Base-by-base conservation (phyloP, 2,113 vertebrate species). In the Lophius piscatorius region DNA sequence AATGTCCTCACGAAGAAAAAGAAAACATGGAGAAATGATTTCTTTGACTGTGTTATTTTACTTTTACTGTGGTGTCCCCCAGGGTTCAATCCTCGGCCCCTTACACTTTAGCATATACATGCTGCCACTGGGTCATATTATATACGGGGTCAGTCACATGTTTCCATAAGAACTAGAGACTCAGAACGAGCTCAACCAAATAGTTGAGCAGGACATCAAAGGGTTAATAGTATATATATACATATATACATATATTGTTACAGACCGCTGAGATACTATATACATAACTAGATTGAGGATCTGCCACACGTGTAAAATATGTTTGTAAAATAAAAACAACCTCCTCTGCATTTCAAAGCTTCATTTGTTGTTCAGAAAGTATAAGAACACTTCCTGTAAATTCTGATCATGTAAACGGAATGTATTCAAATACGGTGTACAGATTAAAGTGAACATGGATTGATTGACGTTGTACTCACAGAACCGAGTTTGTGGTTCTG, bases 381-480 rank as follows among this genome's bases (percentile, higher is more conserved):
- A 20, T 63, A 45, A 29, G 18, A 48, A 38, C 8, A 6, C 44
- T 60, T 65, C 34, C 13, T 56, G 39, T 60, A 35, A 56, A 58
- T 63, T 47, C 40, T 80, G 22, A 54, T 70, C 48, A 48, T 76
- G 47, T 63, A 78, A 70, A 60, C 18, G 45, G 48, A 54, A 70
- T 58, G 28, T 76, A 33, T 6, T 41, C 47, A 21, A 20, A 16
- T 2, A 44, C 47, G 60, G 55, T 80, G 76, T 82, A 75, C 50
- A 83, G 50, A 70, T 81, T 67, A 62, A 80, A 59, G 55, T 78
- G 60, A 59, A 62, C 63, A 63, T 70, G n/a, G n/a, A n/a, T 71
- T 65, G 63, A 63, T 69, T 51, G 46, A 65, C 6, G 17, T 61
- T 36, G 46, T 42, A n/a, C n/a, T n/a, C n/a, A n/a, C n/a, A n/a